Conservation (phyloP, 2,888 invertebrate species). For the Oxystoma pomonae region DNA sequence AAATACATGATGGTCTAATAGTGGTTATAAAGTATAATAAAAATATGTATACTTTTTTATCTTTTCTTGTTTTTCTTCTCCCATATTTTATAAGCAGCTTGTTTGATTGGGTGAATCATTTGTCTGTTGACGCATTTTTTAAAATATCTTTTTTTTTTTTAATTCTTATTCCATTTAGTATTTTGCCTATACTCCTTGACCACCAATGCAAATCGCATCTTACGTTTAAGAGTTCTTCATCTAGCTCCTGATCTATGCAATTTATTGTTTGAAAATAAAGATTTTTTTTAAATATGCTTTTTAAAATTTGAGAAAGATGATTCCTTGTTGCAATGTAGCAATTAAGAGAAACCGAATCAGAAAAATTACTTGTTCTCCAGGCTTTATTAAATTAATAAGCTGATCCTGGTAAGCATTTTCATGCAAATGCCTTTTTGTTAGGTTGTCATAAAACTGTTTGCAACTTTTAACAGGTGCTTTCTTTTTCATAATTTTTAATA, state of each 20-base stretch:
- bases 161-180: not conserved
- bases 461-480: not conserved
- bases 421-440: not conserved
- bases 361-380: constrained; percentile 7
- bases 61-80: not conserved
- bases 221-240: not conserved
- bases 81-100: not conserved
- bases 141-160: constrained; percentile 5
- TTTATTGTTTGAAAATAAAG: constrained; percentile 9
- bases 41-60: not conserved
- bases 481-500: constrained; percentile 2
- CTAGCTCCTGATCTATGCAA: constrained; percentile 5
- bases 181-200: constrained; percentile 4
- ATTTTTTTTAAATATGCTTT: not conserved
- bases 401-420: not conserved
- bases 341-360: not conserved
- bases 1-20: too few species aligned
- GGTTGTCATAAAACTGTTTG: not conserved
- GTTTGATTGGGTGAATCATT: not conserved
- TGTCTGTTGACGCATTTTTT: not conserved
- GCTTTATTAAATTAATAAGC: not conserved
- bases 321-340: not conserved
- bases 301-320: constrained; percentile 5
- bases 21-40: too few species aligned
- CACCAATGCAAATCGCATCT: constrained; percentile 6